Base-by-base conservation (phyloP, 2,113 vertebrate genomes). In the Fulmarus glacialis region DNA sequence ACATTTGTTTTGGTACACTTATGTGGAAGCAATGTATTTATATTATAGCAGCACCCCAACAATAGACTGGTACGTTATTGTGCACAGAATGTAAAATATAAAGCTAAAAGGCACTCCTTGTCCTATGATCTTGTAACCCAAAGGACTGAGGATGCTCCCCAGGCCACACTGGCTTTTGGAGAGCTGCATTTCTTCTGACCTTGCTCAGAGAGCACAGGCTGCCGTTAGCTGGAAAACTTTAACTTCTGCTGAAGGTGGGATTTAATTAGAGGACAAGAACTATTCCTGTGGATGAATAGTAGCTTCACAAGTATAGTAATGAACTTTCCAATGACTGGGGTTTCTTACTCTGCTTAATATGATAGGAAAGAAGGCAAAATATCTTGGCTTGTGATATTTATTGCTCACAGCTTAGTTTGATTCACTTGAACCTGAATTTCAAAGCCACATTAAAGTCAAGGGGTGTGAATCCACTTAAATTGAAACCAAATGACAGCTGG, bases 1-100 rank as follows among this genome's bases (percentile, higher is more conserved):
- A 36, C 4, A 1, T 7, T 56, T 1, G 24, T 34, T 58, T 52
- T 22, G 6, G 20, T 1, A 1, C 0, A 0, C 15, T 83, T 18
- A 5, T 2, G 15, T 6, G 18, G 14, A 21, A 40, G 43, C 6
- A 8, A 29, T 0, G 3, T 12, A 2, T 67, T 52, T 52, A 3
- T 34, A 4, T 19, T 72, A 4, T 3, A 40, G 27, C 2, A 29
- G 15, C 4, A 27, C 4, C 29, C 12, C 17, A 66, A 75, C 22
- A 27, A 21, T 3, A n/a, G 62, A 1, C 8, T 38, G 20, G 22
- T 34, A 11, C 0, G 0, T 48, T 48, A 17, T 26, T 48, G 66
- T 64, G n/a, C 27, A 32, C 36, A 36, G 20, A 17, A 22, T 58
- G 24, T 40, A 22, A 52, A 66, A 17, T 6, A 20, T 4, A 18